phyloP scores from a whole-genome alignment of 2,797 vertebrate genomes.

The Enteromius radiatus region DNA sequence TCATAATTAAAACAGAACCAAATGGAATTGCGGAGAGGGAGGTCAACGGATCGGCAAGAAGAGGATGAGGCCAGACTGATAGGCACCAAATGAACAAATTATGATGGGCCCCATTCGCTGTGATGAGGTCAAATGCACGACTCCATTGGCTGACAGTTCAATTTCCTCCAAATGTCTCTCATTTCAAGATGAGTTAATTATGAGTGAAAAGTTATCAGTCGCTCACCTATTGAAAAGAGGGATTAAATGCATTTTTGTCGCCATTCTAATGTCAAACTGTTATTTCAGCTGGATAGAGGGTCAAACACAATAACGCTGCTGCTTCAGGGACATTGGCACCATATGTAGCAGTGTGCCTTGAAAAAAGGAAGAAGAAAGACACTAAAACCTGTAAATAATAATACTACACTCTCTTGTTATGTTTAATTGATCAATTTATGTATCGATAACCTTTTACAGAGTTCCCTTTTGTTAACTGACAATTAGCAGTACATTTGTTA shows the following conservation, averaged over 20 bases:
- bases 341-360: neutral
- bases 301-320: slow-evolving; percentile 82
- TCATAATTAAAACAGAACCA: slow-evolving; percentile 95
- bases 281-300: slow-evolving; percentile 85
- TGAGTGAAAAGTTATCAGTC: slow-evolving; percentile 99
- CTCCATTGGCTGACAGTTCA: slow-evolving; percentile 99
- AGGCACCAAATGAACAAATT: slow-evolving; percentile 99
- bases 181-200: slow-evolving; percentile 99
- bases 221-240: slow-evolving; percentile 86
- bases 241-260: slow-evolving; percentile 85
- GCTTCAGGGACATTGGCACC: slow-evolving; percentile 64
- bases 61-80: slow-evolving; percentile 97
- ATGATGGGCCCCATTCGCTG: slow-evolving; percentile 99
- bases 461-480: neutral
- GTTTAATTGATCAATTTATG: neutral
- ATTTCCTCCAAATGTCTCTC: slow-evolving; percentile 99
- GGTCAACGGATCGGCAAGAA: slow-evolving; percentile 89
- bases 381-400: neutral
- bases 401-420: neutral
- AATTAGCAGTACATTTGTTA: neutral
- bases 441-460: neutral
- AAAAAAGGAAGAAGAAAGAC: neutral
- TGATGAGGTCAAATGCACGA: slow-evolving; percentile 99
- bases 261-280: slow-evolving; percentile 99
- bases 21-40: slow-evolving; percentile 95